A percentile compares a stretch with the other conserved stretches of the same genome.
phyloP scores from a whole-genome alignment of 2,888 invertebrate species.

The Bellardia pandia region DNA sequence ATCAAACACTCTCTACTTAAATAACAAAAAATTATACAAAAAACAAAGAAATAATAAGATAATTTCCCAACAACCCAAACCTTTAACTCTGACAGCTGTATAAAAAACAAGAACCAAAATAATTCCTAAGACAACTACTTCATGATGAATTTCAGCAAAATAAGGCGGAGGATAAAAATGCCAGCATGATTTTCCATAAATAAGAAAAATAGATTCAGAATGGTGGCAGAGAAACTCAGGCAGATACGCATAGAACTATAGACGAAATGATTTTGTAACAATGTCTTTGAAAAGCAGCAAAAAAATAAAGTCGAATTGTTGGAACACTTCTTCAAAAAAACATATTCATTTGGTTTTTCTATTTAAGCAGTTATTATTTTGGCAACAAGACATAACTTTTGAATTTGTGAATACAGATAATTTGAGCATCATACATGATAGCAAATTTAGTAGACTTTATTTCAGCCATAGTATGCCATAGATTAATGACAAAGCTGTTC shows the following conservation, averaged over 20 bases:
- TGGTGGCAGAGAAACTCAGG: background rate
- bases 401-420: no score
- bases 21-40: background rate
- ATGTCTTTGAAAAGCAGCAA: background rate
- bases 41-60: background rate
- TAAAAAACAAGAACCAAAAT: background rate
- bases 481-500: no score
- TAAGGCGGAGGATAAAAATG: background rate
- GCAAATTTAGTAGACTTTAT: no score
- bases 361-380: no score
- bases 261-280: slow-evolving; percentile 31
- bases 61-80: background rate
- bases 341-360: no score
- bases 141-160: background rate
- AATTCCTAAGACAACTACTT: background rate
- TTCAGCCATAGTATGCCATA: no score
- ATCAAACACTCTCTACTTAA: slow-evolving; percentile 49
- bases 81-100: background rate
- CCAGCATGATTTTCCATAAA: slow-evolving; percentile 1
- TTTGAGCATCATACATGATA: no score
- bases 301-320: background rate
- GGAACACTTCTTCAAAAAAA: background rate
- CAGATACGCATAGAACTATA: slow-evolving; percentile 17
- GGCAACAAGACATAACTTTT: no score
- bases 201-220: background rate